These are phyloP conservation scores for Xestoiulus laeticollis DNA, from an alignment of 2,888 invertebrate genomes.

Conservation along the genomic window DNA sequence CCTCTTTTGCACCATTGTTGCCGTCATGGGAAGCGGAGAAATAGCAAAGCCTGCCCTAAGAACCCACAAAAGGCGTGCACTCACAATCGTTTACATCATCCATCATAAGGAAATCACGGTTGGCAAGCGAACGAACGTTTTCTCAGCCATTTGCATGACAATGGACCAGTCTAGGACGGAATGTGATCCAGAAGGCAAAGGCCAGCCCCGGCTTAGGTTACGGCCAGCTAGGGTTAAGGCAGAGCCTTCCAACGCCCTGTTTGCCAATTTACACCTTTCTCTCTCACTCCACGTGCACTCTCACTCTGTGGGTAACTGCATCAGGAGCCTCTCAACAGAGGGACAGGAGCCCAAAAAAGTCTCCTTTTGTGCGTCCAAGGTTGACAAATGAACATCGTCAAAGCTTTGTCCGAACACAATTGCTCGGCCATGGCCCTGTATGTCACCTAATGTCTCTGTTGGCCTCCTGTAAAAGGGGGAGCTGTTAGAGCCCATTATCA, in stretches of 20 bases:
- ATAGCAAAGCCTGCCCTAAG: constrained; percentile 20
- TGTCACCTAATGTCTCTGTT: constrained; percentile 33
- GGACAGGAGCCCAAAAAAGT: constrained; percentile 8
- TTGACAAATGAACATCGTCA: constrained; percentile 37
- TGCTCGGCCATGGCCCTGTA: constrained; percentile 29
- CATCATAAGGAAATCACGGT: constrained; percentile 34
- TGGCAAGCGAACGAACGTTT: constrained; percentile 15
- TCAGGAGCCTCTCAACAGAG: constrained; percentile 18
- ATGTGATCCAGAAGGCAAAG: constrained; percentile 23
- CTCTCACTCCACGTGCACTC: constrained; percentile 17
- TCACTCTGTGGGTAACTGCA: constrained; percentile 8
- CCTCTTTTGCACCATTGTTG: constrained; percentile 11
- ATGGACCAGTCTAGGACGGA: neutral
- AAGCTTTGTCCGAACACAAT: neutral
- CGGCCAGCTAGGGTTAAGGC: constrained; percentile 37
- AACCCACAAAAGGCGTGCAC: constrained; percentile 34
- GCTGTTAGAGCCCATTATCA: constrained; percentile 8
- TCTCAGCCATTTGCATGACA: constrained; percentile 37
- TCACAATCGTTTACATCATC: constrained; percentile 37
- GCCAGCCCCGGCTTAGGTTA: constrained; percentile 37
- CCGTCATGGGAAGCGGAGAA: constrained; percentile 34
- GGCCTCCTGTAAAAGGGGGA: constrained; percentile 12
- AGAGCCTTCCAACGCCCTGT: constrained; percentile 11
- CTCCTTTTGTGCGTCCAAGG: neutral
- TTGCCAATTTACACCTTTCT: constrained; percentile 21